Evolutionary conservation across 2,888 invertebrate species (phyloP), one percentile per base, ranked within the genome.

Genomic region (Linnaemya vulpina): DNA sequence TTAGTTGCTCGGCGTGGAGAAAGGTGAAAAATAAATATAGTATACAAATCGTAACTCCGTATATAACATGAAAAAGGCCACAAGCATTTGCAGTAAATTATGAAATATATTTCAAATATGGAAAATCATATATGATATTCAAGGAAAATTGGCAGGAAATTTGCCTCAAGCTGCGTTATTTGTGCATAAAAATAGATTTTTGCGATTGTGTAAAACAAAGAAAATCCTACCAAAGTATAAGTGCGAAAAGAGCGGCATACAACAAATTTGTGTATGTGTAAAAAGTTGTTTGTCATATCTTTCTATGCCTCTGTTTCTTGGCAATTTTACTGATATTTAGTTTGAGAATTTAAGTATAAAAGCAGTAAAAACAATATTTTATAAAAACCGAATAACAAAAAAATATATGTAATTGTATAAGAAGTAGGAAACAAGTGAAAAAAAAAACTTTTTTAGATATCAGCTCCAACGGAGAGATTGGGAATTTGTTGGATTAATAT

Each of bases 181-280:
- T 82, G 80, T 80, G 84, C 78, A 77, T 87, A 87, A 83, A 87
- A 87, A 87, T 87, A 87, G 87, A 87, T 83, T 77, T 87, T 78
- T 46, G 80, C 83, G 55, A 74, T 84, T 86, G 84, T 82, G 79
- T 78, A 79, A 79, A 86, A 80, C 76, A 82, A 86, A 81, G 80
- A 84, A 79, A 80, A 79, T 77, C 73, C 60, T 73, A 77, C 53
- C 38, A 77, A 81, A 86, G 84, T 74, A 78, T 77, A 77, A 83
- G 80, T 81, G 76, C 77, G 80, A 75, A 83, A 86, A 83, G 83
- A 83, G 79, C 79, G 83, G 84, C 80, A 71, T 83, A 85, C 43
- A 65, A 76, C 40, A 74, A 67, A 75, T 75, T 75, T 82, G 73
- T 86, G 83, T 86, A 82, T 82, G 83, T 76, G 79, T 79, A 75